Base-by-base conservation (phyloP, 53 echinoderm and acorn worm species). In the Holothuria scabra region DNA sequence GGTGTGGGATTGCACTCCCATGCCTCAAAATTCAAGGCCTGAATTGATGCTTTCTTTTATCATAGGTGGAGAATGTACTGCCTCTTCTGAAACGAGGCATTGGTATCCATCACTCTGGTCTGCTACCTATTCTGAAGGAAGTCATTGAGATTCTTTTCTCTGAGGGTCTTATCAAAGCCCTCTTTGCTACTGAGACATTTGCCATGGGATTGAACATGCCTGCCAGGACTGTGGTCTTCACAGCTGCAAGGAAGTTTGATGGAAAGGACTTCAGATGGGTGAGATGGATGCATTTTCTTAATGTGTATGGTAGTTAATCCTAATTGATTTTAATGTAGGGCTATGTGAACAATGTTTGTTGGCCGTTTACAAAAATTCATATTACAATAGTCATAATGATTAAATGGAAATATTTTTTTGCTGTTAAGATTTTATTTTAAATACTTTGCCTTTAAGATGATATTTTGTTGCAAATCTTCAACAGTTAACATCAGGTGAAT, bases 201-300 rank as follows among this genome's bases (percentile, higher is more conserved):
- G 97, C 97, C 69, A 97, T 97, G 97, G 97, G 97, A 1, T 92
- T 97, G 21, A 97, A 97, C 91, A 97, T 97, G 97, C 97, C 97
- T 14, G 97, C 97, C 76, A 92, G 97, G 85, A 97, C 97, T 8
- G 97, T 97, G 62, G 90, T 97, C 82, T 97, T 97, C 87, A 97
- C 97, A 46, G 94, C 90, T 55, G 88, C 97, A 13, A 88, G 97
- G 84, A 97, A 97, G 85, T 97, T 94, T 92, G 97, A 97, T 49
- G 97, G 97, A 74, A 94, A 92, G 61, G 92, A 88, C 2, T 97
- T 97, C 91, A 86, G 97, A 94, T 97, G 97, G 97, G 97, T 97
- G 59, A 85, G 91, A 84, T 21, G 5, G 46, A 14, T 28, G 20
- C 35, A 35, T 35, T 35, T 35, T 35, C 35, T 6, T 35, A 35